Evolutionary conservation across 1,140 invertebrate species (phyloP).

Genomic region (Aricia agestis): DNA sequence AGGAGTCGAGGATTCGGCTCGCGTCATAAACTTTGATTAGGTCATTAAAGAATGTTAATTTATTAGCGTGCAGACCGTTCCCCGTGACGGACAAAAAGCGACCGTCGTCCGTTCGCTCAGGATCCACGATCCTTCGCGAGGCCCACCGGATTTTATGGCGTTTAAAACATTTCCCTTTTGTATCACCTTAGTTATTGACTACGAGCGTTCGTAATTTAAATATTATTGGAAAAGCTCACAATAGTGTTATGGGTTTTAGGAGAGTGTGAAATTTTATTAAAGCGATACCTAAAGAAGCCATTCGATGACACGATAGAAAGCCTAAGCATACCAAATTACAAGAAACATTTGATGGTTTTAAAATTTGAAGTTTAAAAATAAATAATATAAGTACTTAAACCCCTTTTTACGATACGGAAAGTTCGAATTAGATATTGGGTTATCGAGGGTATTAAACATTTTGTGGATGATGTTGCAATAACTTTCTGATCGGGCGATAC

Average conservation of each 20-base stretch:
- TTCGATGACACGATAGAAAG: not conserved
- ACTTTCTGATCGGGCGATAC: not conserved
- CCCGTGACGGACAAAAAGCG: constrained; percentile 53
- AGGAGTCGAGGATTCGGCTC: constrained; percentile 72
- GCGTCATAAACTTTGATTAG: constrained; percentile 76
- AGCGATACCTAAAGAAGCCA: not conserved
- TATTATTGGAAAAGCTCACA: constrained; percentile 22
- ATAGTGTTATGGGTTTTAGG: constrained; percentile 12
- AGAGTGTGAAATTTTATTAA: not conserved
- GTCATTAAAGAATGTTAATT: constrained; percentile 75
- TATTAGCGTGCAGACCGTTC: constrained; percentile 65
- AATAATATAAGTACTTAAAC: not conserved
- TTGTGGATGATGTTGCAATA: not conserved
- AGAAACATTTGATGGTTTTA: not conserved
- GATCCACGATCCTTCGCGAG: constrained; percentile 31
- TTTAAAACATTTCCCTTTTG: constrained; percentile 39
- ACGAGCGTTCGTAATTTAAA: constrained; percentile 28
- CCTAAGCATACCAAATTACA: not conserved
- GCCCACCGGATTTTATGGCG: constrained; percentile 36
- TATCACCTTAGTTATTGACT: constrained; percentile 50
- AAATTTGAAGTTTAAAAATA: not conserved
- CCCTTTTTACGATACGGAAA: not conserved
- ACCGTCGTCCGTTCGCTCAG: constrained; percentile 43
- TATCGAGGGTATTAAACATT: not conserved
- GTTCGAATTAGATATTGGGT: not conserved